Evolutionary conservation across 2,113 vertebrate genomes (phyloP).

Genomic region (Passerina amoena): DNA sequence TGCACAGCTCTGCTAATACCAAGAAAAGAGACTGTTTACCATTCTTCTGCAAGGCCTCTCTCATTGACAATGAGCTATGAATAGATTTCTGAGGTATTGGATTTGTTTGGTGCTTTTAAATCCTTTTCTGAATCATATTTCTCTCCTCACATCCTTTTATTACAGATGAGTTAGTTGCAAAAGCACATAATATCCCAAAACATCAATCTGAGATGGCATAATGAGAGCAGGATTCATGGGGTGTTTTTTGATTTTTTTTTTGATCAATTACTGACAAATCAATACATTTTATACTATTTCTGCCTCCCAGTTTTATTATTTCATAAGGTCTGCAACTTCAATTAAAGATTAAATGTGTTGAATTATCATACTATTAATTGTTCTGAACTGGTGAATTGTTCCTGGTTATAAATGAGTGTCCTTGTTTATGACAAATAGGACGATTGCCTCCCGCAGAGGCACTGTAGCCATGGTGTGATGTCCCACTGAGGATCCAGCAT

Average conservation of each 20-base stretch:
- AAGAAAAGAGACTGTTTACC: neutral
- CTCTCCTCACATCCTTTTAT: neutral
- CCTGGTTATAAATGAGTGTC: neutral
- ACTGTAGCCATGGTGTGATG: neutral
- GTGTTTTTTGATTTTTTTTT: neutral
- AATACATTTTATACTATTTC: slow-evolving; percentile 42
- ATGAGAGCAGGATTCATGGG: slow-evolving; percentile 41
- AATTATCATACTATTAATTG: slow-evolving; percentile 29
- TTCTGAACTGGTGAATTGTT: neutral
- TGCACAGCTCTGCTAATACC: neutral
- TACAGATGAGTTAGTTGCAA: slow-evolving; percentile 24
- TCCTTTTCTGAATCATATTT: neutral
- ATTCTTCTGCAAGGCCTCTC: neutral
- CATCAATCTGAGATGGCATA: slow-evolving; percentile 49
- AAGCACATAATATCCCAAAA: slow-evolving; percentile 45
- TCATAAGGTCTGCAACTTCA: neutral
- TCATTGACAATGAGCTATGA: neutral
- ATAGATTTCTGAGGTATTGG: neutral
- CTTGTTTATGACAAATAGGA: neutral
- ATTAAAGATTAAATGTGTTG: neutral
- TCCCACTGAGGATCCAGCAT: neutral
- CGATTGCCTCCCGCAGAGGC: neutral
- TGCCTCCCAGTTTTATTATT: slow-evolving; percentile 15
- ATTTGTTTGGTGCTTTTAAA: slow-evolving; percentile 15
- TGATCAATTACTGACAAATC: slow-evolving; percentile 61